These are phyloP conservation scores for Ectemnius cavifrons DNA, from an alignment of 2,888 invertebrate species.

Conservation along the genomic window DNA sequence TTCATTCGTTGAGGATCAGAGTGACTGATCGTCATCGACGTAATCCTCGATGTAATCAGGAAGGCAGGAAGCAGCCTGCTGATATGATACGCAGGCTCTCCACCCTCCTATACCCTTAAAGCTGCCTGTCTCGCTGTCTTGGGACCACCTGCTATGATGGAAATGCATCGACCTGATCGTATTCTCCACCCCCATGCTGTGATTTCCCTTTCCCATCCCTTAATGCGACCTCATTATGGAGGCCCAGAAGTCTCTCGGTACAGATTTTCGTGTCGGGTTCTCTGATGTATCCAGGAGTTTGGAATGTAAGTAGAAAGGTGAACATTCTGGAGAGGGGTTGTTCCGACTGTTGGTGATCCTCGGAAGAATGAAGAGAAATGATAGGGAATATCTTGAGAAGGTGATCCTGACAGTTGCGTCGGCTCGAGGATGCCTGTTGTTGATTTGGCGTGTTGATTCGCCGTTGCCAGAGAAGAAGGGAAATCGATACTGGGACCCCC, in stretches of 20 bases:
- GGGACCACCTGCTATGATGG: conserved; percentile 3
- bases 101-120: conserved; percentile 1
- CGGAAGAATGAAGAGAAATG: conserved; percentile 14
- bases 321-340: background rate
- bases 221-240: too few relatives aligned
- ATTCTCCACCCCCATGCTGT: too few relatives aligned
- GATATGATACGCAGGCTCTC: too few relatives aligned
- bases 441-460: conserved; percentile 34
- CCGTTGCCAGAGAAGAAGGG: conserved; percentile 37
- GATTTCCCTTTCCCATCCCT: too few relatives aligned
- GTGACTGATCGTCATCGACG: conserved; percentile 31
- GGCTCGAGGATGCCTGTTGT: conserved; percentile 45
- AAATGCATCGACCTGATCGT: background rate
- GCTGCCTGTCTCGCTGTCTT: background rate
- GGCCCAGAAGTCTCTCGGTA: too few relatives aligned
- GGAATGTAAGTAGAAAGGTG: too few relatives aligned
- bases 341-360: background rate
- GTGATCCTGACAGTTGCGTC: conserved; percentile 34
- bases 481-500: conserved; percentile 71
- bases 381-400: conserved; percentile 18
- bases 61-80: background rate
- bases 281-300: too few relatives aligned
- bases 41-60: conserved; percentile 22
- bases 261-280: too few relatives aligned
- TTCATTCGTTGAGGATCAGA: conserved; percentile 24